Conservation (phyloP, 2,797 vertebrate genomes). For the Morus bassanus region DNA sequence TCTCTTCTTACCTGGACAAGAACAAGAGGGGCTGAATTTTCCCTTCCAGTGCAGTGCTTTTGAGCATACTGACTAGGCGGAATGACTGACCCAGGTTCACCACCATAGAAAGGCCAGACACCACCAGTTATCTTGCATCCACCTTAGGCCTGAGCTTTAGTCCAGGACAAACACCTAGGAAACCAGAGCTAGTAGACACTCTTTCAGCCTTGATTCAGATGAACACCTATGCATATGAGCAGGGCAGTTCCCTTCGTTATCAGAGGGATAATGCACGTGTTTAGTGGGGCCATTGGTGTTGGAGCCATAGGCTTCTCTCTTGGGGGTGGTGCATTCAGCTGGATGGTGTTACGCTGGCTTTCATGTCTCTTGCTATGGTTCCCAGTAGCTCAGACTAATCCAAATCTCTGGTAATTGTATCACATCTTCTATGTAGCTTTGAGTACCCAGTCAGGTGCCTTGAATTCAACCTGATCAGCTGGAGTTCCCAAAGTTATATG, state of each 20-base stretch:
- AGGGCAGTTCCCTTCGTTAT: background rate
- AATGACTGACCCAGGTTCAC: background rate
- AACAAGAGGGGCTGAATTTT: background rate
- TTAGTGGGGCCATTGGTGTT: background rate
- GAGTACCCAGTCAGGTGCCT: background rate
- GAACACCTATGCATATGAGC: background rate
- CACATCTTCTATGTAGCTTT: background rate
- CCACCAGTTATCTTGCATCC: background rate
- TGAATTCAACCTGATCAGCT: background rate
- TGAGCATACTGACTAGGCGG: too few relatives aligned
- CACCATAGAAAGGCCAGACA: background rate
- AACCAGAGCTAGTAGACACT: background rate
- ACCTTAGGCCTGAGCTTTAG: background rate
- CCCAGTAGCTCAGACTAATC: background rate
- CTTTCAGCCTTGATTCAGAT: background rate
- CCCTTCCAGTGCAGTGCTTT: background rate
- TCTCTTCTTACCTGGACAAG: background rate
- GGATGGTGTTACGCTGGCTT: background rate
- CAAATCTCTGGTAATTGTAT: background rate
- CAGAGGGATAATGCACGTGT: background rate
- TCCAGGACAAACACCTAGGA: background rate
- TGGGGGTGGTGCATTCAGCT: background rate
- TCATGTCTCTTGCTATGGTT: background rate
- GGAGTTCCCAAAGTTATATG: background rate
- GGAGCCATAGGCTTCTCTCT: background rate